Conservation (phyloP, 2,113 vertebrate species). For the Spilogale gracilis region DNA sequence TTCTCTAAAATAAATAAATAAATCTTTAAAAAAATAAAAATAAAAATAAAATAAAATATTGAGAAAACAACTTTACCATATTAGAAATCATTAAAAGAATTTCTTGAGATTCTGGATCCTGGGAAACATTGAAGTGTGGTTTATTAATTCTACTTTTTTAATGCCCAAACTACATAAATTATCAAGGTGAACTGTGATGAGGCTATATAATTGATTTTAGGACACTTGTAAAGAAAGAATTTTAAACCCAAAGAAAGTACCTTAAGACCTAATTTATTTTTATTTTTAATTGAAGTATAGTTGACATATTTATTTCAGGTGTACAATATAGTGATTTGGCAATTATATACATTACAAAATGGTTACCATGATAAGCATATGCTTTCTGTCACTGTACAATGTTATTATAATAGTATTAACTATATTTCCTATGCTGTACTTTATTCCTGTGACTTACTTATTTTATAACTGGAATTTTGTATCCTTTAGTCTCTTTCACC, state of each 20-base stretch:
- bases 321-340: background rate
- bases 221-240: background rate
- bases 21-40: background rate
- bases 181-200: background rate
- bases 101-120: background rate
- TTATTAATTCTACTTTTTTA: slow-evolving; percentile 28
- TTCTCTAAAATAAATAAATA: background rate
- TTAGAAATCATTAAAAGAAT: background rate
- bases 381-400: background rate
- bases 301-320: background rate
- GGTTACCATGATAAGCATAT: background rate
- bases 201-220: background rate
- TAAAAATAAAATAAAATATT: background rate
- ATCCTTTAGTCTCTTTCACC: background rate
- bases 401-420: background rate
- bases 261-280: slow-evolving; percentile 5
- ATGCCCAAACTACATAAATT: background rate
- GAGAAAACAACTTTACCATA: background rate
- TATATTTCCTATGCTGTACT: background rate
- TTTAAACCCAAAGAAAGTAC: background rate
- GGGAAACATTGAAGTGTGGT: slow-evolving; percentile 11
- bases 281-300: background rate
- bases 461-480: background rate
- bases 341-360: background rate
- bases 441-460: background rate